phyloP scores from a whole-genome alignment of 2,888 invertebrate genomes.

The Xanthia togata region DNA sequence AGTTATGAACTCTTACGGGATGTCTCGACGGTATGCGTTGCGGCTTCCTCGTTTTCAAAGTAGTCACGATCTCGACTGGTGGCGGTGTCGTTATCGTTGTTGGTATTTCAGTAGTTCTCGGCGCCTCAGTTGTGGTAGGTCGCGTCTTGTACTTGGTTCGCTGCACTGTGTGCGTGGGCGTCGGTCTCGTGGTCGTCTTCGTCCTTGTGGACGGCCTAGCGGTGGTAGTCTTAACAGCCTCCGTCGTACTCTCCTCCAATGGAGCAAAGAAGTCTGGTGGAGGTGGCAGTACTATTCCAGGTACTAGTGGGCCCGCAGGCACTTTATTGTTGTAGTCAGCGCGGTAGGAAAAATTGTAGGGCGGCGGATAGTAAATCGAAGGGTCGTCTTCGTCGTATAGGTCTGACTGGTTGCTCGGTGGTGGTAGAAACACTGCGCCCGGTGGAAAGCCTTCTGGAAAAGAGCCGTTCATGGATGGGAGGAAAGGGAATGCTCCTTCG shows the following conservation, averaged over 20 bases:
- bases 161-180: conserved; percentile 77
- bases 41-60: conserved; percentile 82
- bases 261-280: conserved; percentile 96
- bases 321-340: conserved; percentile 94
- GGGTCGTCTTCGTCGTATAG: conserved; percentile 97
- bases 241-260: conserved; percentile 89
- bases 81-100: conserved; percentile 82
- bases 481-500: conserved; percentile 90
- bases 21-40: conserved; percentile 85
- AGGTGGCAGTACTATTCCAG: conserved; percentile 96
- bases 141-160: conserved; percentile 85
- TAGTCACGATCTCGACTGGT: conserved; percentile 83
- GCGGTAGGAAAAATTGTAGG: conserved; percentile 96
- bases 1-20: conserved; percentile 85
- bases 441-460: conserved; percentile 90
- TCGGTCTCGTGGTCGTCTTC: conserved; percentile 81
- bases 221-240: conserved; percentile 76
- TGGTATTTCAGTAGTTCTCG: conserved; percentile 83
- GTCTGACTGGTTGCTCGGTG: conserved; percentile 94
- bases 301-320: conserved; percentile 96
- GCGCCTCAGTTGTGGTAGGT: conserved; percentile 82
- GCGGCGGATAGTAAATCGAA: conserved; percentile 97
- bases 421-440: conserved; percentile 91
- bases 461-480: conserved; percentile 90
- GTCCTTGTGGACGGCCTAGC: conserved; percentile 78